phyloP scores from a whole-genome alignment of 2,888 invertebrate species.

The Panzeria rudis region DNA sequence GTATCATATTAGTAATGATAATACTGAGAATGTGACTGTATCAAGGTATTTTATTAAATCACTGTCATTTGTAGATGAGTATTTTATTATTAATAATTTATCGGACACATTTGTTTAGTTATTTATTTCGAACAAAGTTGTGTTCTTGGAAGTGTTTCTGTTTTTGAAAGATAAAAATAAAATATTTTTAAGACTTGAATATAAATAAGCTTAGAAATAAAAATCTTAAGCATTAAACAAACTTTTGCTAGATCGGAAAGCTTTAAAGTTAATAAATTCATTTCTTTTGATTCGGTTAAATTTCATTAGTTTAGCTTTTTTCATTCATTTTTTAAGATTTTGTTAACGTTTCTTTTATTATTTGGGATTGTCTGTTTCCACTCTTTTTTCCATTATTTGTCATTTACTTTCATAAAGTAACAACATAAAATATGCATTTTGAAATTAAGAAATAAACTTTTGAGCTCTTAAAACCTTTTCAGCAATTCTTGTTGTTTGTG shows the following conservation, averaged over 20 bases:
- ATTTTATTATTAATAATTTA: conserved; percentile 22
- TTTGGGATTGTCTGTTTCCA: conserved; percentile 7
- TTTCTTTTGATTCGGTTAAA: conserved; percentile 13
- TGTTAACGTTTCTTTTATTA: conserved; percentile 34
- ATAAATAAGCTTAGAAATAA: neutral
- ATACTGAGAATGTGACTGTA: neutral
- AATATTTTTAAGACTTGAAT: neutral
- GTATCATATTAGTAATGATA: neutral
- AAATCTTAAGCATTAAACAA: neutral
- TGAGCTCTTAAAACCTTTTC: conserved; percentile 62
- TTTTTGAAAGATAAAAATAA: conserved; percentile 20
- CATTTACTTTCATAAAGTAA: neutral
- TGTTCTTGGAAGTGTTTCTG: neutral
- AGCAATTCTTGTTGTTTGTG: conserved; percentile 56
- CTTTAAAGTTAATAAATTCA: conserved; percentile 25
- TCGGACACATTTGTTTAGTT: neutral
- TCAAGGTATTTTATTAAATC: conserved; percentile 18
- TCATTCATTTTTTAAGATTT: neutral
- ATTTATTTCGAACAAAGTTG: neutral
- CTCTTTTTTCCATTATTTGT: conserved; percentile 10
- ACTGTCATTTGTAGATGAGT: neutral
- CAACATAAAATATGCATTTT: conserved; percentile 62
- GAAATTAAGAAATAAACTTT: conserved; percentile 60
- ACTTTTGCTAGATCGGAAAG: neutral
- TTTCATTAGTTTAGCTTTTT: neutral